These are phyloP conservation scores for Tolypeutes matacus DNA, from an alignment of 2,797 vertebrate species.

Conservation along the genomic window DNA sequence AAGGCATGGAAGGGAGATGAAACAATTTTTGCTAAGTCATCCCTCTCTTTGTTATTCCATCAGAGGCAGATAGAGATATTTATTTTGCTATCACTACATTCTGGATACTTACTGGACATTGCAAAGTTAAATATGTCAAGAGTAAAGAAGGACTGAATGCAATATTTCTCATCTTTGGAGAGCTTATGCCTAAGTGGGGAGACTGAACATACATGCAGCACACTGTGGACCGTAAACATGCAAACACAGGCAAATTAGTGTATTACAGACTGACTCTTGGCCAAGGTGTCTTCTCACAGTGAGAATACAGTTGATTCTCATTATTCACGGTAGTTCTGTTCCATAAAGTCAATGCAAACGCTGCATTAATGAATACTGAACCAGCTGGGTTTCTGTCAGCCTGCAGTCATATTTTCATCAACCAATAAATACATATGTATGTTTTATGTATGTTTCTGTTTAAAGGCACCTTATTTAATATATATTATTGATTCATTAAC, in stretches of 20 bases:
- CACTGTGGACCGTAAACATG: background rate
- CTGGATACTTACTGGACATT: background rate
- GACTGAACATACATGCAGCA: background rate
- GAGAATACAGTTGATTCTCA: background rate
- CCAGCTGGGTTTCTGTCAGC: no score
- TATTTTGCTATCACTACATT: background rate
- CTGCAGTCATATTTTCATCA: no score
- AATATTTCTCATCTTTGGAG: background rate
- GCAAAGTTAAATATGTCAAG: background rate
- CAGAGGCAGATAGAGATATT: background rate
- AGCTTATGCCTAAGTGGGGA: background rate
- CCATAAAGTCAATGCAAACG: no score
- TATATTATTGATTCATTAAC: no score
- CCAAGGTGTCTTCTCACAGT: background rate
- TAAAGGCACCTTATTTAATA: no score
- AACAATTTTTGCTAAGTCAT: background rate
- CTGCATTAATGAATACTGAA: no score
- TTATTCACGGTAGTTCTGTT: no score
- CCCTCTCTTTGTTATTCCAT: background rate
- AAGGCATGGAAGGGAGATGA: background rate
- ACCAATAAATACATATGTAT: no score
- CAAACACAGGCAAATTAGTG: background rate
- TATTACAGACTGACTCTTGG: background rate
- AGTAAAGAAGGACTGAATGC: background rate
- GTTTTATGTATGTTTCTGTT: no score